A percentile compares a stretch with the other conserved stretches of the same genome.
These are phyloP conservation scores for Myiozetetes cayanensis DNA, from an alignment of 2,113 vertebrate genomes.

Conservation along the genomic window DNA sequence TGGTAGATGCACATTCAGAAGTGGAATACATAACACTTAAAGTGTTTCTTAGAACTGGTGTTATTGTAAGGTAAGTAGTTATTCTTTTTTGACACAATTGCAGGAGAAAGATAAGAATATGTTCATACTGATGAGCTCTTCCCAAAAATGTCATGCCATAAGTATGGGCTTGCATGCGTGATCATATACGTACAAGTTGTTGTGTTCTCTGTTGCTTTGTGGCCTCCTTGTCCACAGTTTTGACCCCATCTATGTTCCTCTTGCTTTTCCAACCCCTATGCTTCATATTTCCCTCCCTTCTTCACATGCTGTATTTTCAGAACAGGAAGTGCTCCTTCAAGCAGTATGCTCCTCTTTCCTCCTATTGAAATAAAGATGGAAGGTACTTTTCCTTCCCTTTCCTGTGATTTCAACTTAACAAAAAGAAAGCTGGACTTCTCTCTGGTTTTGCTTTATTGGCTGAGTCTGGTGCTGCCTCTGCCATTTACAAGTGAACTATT, in stretches of 20 bases:
- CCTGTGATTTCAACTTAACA: not conserved
- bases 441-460: constrained; percentile 12
- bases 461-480: constrained; percentile 6
- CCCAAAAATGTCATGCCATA: not conserved
- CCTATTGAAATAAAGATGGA: not conserved
- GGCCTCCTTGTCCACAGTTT: not conserved
- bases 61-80: not conserved
- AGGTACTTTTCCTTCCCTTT: not conserved
- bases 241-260: not conserved
- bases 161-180: not conserved
- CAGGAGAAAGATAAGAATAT: not conserved
- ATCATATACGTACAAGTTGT: not conserved
- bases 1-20: not conserved
- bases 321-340: not conserved
- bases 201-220: not conserved
- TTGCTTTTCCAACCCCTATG: not conserved
- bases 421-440: not conserved
- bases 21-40: not conserved
- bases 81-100: not conserved
- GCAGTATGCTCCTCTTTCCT: not conserved
- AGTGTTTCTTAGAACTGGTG: not conserved
- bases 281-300: not conserved
- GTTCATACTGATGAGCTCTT: not conserved
- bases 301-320: not conserved
- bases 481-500: not conserved